Evolutionary conservation across 2,797 vertebrate species (phyloP).

Genomic region (Sarcophilus harrisii): DNA sequence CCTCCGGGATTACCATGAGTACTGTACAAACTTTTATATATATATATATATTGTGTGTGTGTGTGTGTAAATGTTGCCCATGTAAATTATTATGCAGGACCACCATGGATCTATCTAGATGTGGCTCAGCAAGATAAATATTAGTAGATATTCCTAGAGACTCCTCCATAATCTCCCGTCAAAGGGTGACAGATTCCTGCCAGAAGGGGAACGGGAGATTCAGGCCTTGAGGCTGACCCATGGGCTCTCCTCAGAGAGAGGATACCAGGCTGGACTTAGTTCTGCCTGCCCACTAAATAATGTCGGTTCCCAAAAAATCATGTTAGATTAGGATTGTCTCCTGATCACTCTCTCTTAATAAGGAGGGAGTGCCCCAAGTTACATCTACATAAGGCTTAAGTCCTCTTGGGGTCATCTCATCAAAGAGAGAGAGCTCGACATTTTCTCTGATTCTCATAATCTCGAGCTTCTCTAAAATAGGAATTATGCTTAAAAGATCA

Average conservation of each 20-base stretch:
- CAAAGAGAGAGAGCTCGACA: not conserved
- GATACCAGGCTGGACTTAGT: not conserved
- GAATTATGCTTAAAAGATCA: not conserved
- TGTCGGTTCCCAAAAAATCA: too few species aligned
- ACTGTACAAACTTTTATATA: not conserved
- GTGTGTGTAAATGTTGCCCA: not conserved
- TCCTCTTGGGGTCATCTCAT: not conserved
- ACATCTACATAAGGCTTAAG: not conserved
- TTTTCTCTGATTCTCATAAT: not conserved
- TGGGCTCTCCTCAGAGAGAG: not conserved
- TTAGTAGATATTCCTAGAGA: not conserved
- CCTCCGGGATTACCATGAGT: not conserved
- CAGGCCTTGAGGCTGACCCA: not conserved
- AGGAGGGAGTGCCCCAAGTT: not conserved
- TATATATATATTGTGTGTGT: not conserved
- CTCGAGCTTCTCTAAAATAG: not conserved
- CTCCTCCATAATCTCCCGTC: not conserved
- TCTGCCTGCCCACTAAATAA: not conserved
- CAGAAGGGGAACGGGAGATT: not conserved
- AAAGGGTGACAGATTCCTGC: not conserved
- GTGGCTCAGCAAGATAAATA: not conserved
- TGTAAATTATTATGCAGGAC: not conserved
- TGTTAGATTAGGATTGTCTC: not conserved
- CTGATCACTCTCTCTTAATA: not conserved
- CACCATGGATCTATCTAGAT: not conserved